Conservation (phyloP, 2,113 vertebrate genomes). For the Platichthys flesus region DNA sequence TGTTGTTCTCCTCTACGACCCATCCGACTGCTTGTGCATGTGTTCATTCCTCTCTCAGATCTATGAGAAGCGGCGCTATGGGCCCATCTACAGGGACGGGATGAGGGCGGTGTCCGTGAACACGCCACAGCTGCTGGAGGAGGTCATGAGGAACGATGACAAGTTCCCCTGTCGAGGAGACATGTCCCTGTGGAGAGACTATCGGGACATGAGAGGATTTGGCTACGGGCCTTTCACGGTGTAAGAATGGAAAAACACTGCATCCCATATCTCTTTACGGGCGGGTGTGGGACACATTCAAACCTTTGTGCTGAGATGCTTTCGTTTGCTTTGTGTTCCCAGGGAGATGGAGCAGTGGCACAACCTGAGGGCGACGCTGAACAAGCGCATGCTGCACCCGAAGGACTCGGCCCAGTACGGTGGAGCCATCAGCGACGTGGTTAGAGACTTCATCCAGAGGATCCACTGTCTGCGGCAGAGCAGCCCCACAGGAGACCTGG, state of each 20-base stretch:
- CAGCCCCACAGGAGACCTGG: slow-evolving; percentile 77
- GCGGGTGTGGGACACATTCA: background rate
- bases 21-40: background rate
- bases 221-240: slow-evolving; percentile 91
- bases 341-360: slow-evolving; percentile 83
- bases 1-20: background rate
- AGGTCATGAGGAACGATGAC: slow-evolving; percentile 90
- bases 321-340: background rate
- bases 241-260: slow-evolving; percentile 79
- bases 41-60: slow-evolving; percentile 55
- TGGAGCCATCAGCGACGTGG: slow-evolving; percentile 68
- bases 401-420: slow-evolving; percentile 76
- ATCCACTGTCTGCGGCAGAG: slow-evolving; percentile 68
- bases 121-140: slow-evolving; percentile 87
- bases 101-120: slow-evolving; percentile 78
- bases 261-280: too few relatives aligned
- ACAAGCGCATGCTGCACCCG: slow-evolving; percentile 83
- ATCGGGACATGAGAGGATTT: slow-evolving; percentile 83
- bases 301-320: too few relatives aligned
- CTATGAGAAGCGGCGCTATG: slow-evolving; percentile 83
- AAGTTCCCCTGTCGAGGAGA: slow-evolving; percentile 87
- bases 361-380: slow-evolving; percentile 76
- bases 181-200: slow-evolving; percentile 90
- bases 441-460: slow-evolving; percentile 79
- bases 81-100: slow-evolving; percentile 85